Evolutionary conservation across 2,797 vertebrate genomes (phyloP), one percentile per base, ranked within the genome.

Genomic region (Sebastes oblongus): DNA sequence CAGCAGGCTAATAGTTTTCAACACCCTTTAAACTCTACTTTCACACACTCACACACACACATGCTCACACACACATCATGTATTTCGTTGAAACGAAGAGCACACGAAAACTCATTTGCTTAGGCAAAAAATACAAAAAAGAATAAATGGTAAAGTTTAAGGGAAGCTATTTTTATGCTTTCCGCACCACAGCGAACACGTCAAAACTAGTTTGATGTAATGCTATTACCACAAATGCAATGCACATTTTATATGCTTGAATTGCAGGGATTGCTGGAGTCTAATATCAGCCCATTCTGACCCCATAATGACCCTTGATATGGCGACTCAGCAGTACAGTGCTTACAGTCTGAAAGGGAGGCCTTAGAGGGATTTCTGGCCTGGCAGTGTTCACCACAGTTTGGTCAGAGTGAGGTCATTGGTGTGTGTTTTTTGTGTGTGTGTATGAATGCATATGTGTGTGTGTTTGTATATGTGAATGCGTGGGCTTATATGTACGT

Each of bases 1-100:
- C 91, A 91, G 92, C 89, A 75, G 89, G 90, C 91, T 94, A 94
- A 94, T 92, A 94, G 91, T 94, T 95, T 95, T 95, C 95, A 94
- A 89, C 94, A 94, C 92, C 90, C 85, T 92, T 93, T 92, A 94
- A 94, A 94, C 89, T 90, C 85, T 66, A 70, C 83, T 88, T 87
- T 86, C 78, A 78, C 86, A 81, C 82, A 80, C 77, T 39, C 36
- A 59, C 74, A 59, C 70, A 46, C 75, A 52, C 81, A 72, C 73
- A 79, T 8, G 58, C 59, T 36, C 72, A 50, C 34, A 65, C 50
- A 78, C 42, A 72, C 34, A 14, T 8, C 3, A 3, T 61, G 29
- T 42, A 71, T 79, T 83, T 59, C 25, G 50, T 3, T 66, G 60
- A 66, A 71, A 78, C 12, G 5, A 42, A 75, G 39, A 82, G 14